These are phyloP conservation scores for Macrosiphum euphorbiae DNA, from an alignment of 2,888 invertebrate genomes.

Conservation along the genomic window DNA sequence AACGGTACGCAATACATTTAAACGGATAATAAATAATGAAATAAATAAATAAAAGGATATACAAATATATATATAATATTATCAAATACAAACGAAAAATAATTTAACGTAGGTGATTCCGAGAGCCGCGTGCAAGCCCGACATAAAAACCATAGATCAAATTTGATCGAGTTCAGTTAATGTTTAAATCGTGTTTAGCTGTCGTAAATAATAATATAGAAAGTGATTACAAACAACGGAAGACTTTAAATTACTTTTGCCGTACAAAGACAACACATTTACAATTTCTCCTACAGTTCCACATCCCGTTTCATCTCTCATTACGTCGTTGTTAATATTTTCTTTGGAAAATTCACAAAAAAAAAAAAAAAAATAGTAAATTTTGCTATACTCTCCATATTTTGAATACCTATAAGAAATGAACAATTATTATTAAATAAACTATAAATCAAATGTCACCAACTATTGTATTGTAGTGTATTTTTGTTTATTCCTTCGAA, in stretches of 20 bases:
- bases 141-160: slow-evolving; percentile 35
- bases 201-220: slow-evolving; percentile 37
- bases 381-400: not conserved
- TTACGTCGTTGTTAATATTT: not conserved
- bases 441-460: not conserved
- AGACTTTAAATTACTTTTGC: slow-evolving; percentile 23
- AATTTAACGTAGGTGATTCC: slow-evolving; percentile 17
- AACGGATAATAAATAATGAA: not conserved
- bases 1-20: not conserved
- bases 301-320: not conserved
- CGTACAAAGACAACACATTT: not conserved
- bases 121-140: not conserved
- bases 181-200: slow-evolving; percentile 50
- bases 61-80: not conserved
- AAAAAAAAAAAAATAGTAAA: not conserved
- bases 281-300: not conserved
- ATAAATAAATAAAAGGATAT: not conserved
- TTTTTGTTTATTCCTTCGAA: too few relatives aligned
- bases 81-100: not conserved
- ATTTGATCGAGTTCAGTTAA: slow-evolving; percentile 51
- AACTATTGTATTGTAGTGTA: not conserved
- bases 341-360: not conserved
- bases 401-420: not conserved
- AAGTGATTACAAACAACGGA: slow-evolving; percentile 21
- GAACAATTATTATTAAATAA: not conserved